These are phyloP conservation scores for Phalangium opilio DNA, from an alignment of 2,888 invertebrate genomes.

Conservation along the genomic window DNA sequence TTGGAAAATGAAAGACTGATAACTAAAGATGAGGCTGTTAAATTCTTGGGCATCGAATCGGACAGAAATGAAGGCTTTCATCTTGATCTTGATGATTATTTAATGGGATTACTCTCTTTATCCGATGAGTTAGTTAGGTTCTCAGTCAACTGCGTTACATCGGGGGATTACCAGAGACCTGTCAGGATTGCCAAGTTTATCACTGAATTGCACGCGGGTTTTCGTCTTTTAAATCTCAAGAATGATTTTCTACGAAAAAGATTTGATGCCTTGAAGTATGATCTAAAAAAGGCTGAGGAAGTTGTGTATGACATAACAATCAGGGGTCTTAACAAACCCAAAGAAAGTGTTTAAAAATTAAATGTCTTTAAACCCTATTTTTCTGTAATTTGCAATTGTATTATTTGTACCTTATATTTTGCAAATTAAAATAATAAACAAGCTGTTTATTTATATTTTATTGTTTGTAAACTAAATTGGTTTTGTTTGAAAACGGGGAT, in stretches of 20 bases:
- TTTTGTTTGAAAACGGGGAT: too few relatives aligned
- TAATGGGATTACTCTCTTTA: slow-evolving; percentile 59
- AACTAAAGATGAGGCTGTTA: slow-evolving; percentile 55
- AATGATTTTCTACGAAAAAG: slow-evolving; percentile 69
- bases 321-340: slow-evolving; percentile 41
- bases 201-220: slow-evolving; percentile 72
- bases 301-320: slow-evolving; percentile 76
- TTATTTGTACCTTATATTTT: too few relatives aligned
- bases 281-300: slow-evolving; percentile 85
- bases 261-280: slow-evolving; percentile 72
- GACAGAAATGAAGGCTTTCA: slow-evolving; percentile 61
- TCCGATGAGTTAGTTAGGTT: slow-evolving; percentile 61
- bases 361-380: too few relatives aligned
- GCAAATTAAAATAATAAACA: too few relatives aligned
- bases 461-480: too few relatives aligned
- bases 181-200: slow-evolving; percentile 70
- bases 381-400: too few relatives aligned
- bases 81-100: slow-evolving; percentile 76
- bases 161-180: slow-evolving; percentile 66
- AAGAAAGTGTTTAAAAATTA: too few relatives aligned
- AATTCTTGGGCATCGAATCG: slow-evolving; percentile 57
- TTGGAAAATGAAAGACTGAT: slow-evolving; percentile 61
- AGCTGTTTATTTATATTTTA: too few relatives aligned
- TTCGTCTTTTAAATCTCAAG: slow-evolving; percentile 72
- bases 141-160: slow-evolving; percentile 34